Evolutionary conservation across 2,888 invertebrate species (phyloP).

Genomic region (Danaus chrysippus): DNA sequence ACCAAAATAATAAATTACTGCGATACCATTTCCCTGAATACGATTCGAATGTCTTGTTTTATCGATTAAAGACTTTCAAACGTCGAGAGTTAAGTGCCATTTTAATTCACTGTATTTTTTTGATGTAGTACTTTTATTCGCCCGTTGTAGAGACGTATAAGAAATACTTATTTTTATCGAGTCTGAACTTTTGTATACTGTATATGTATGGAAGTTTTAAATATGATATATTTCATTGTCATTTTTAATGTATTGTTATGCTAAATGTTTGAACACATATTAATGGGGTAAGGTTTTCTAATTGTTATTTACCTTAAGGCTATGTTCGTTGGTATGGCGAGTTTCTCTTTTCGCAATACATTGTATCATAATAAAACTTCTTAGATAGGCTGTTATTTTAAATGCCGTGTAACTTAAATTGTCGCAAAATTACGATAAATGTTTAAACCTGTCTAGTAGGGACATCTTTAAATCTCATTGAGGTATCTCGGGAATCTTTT

Average conservation of each 20-base stretch:
- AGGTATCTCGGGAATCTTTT: conserved; percentile 17
- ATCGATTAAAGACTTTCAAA: conserved; percentile 52
- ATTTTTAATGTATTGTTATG: conserved; percentile 4
- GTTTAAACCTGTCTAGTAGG: conserved; percentile 16
- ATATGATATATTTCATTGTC: conserved; percentile 9
- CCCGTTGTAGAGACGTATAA: conserved; percentile 35
- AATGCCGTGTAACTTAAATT: conserved; percentile 1
- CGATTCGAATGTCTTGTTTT: conserved; percentile 48
- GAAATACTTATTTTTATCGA: conserved; percentile 23
- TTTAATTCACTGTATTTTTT: conserved; percentile 54
- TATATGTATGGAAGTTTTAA: not conserved
- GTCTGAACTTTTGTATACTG: conserved; percentile 13
- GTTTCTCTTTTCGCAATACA: too few relatives aligned
- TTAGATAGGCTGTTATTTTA: too few relatives aligned
- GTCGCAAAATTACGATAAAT: conserved; percentile 7
- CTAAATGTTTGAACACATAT: too few relatives aligned
- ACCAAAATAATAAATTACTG: conserved; percentile 17
- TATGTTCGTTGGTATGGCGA: too few relatives aligned
- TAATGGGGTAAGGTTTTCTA: too few relatives aligned
- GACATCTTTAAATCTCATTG: conserved; percentile 20
- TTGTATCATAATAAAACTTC: too few relatives aligned
- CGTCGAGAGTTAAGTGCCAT: conserved; percentile 55
- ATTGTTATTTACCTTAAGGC: too few relatives aligned
- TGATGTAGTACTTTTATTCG: conserved; percentile 53
- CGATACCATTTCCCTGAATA: conserved; percentile 45